A percentile compares a stretch with the other conserved stretches of the same genome.
These are phyloP conservation scores for Stictonetta naevosa DNA, from an alignment of 2,113 vertebrate genomes.

Conservation along the genomic window DNA sequence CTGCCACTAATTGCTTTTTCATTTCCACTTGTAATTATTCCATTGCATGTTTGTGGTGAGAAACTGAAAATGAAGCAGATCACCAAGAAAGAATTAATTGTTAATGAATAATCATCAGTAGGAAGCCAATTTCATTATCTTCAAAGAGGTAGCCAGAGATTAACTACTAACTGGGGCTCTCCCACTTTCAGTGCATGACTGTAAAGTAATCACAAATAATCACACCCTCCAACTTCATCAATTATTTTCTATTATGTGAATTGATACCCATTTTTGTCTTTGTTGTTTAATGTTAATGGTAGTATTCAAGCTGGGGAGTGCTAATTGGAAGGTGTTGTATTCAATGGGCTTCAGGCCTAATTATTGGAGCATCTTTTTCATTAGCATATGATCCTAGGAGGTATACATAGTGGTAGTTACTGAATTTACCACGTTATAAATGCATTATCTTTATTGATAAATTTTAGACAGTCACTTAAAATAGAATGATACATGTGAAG, in stretches of 20 bases:
- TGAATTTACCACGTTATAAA: slow-evolving; percentile 67
- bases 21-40: slow-evolving; percentile 86
- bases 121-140: slow-evolving; percentile 91
- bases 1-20: slow-evolving; percentile 86
- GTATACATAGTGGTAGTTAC: slow-evolving; percentile 55
- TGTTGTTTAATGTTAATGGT: slow-evolving; percentile 83
- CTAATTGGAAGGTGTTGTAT: slow-evolving; percentile 88
- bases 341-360: slow-evolving; percentile 76
- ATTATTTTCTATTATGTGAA: slow-evolving; percentile 87
- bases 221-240: slow-evolving; percentile 85
- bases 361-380: slow-evolving; percentile 83
- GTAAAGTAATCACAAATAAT: slow-evolving; percentile 86
- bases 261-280: slow-evolving; percentile 79
- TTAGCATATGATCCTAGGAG: slow-evolving; percentile 79
- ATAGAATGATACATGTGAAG: background rate
- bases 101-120: slow-evolving; percentile 90
- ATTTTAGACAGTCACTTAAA: slow-evolving; percentile 34
- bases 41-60: slow-evolving; percentile 84
- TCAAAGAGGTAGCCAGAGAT: slow-evolving; percentile 86
- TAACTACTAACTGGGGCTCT: slow-evolving; percentile 79
- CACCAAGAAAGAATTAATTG: slow-evolving; percentile 85
- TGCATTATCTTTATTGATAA: slow-evolving; percentile 40
- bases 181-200: slow-evolving; percentile 77
- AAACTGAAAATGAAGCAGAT: slow-evolving; percentile 85
- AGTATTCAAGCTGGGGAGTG: slow-evolving; percentile 79